Evolutionary conservation across 2,113 vertebrate genomes (phyloP).

Genomic region (Salminus brasiliensis): DNA sequence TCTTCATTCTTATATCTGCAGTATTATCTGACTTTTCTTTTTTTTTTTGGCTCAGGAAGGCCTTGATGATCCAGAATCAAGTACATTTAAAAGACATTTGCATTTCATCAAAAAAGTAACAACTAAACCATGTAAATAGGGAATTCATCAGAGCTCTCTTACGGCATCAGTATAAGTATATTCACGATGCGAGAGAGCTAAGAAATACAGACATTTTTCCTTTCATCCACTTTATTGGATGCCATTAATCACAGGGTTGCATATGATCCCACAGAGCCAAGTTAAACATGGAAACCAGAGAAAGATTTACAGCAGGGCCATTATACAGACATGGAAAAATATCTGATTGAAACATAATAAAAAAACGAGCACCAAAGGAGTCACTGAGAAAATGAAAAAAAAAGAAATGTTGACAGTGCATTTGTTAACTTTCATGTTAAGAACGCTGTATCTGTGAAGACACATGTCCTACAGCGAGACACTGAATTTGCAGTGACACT

Average conservation of each 20-base stretch:
- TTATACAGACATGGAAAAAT: slow-evolving; percentile 35
- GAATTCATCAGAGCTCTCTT: slow-evolving; percentile 2
- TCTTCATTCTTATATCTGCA: neutral
- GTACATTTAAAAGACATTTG: neutral
- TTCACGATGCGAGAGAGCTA: slow-evolving; percentile 12
- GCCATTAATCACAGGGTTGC: slow-evolving; percentile 47
- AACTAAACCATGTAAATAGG: slow-evolving; percentile 32
- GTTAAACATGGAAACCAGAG: slow-evolving; percentile 45
- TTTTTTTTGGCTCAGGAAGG: neutral
- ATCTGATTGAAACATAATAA: slow-evolving; percentile 35
- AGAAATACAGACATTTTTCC: slow-evolving; percentile 41
- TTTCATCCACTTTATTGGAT: slow-evolving; percentile 43
- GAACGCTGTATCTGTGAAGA: neutral
- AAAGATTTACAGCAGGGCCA: slow-evolving; percentile 43
- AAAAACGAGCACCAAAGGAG: slow-evolving; percentile 38
- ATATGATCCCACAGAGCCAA: slow-evolving; percentile 37
- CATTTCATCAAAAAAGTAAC: slow-evolving; percentile 3
- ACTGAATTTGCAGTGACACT: no score
- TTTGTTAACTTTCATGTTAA: slow-evolving; percentile 23
- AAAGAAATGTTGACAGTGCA: slow-evolving; percentile 1
- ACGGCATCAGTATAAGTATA: slow-evolving; percentile 5
- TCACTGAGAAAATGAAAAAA: neutral
- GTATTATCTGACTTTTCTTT: neutral
- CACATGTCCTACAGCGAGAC: neutral
- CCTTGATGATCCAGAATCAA: neutral